Conservation (phyloP, 2,888 invertebrate genomes). For the Drosophila vallismaia region DNA sequence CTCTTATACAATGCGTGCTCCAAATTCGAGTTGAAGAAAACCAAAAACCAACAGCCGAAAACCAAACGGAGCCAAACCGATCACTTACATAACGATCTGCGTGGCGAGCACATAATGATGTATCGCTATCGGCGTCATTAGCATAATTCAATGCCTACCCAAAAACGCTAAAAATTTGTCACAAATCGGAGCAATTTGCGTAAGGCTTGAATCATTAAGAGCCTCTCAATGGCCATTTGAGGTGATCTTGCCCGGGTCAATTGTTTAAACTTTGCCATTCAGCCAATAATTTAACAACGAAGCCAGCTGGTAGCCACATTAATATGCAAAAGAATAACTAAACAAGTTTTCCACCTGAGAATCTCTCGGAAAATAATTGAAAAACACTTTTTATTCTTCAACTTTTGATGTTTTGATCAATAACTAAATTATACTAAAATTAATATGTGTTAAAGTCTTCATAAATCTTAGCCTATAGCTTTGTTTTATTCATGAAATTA, state of each 20-base stretch:
- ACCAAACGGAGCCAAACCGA: not conserved
- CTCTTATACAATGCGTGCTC: slow-evolving; percentile 67
- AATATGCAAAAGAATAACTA: slow-evolving; percentile 44
- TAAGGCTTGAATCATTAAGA: slow-evolving; percentile 32
- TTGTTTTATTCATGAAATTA: slow-evolving; percentile 31
- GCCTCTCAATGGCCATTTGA: not conserved
- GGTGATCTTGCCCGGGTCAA: slow-evolving; percentile 18
- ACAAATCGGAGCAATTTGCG: slow-evolving; percentile 57
- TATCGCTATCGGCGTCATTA: slow-evolving; percentile 62
- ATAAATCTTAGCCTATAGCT: slow-evolving; percentile 10
- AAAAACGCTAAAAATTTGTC: slow-evolving; percentile 35
- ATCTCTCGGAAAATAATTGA: not conserved
- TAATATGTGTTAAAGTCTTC: slow-evolving; percentile 19
- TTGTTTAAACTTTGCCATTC: slow-evolving; percentile 72
- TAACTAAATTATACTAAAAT: not conserved
- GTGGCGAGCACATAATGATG: slow-evolving; percentile 56
- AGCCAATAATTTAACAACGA: slow-evolving; percentile 16
- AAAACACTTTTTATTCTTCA: not conserved
- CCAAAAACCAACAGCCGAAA: not conserved
- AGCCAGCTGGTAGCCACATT: slow-evolving; percentile 17
- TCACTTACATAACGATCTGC: slow-evolving; percentile 49
- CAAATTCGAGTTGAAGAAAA: slow-evolving; percentile 49
- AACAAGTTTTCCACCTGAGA: slow-evolving; percentile 20
- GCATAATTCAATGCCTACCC: slow-evolving; percentile 70
- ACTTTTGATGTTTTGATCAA: not conserved